These are phyloP conservation scores for Odontocolon sp. DNA, from an alignment of 2,888 invertebrate genomes.

Conservation along the genomic window DNA sequence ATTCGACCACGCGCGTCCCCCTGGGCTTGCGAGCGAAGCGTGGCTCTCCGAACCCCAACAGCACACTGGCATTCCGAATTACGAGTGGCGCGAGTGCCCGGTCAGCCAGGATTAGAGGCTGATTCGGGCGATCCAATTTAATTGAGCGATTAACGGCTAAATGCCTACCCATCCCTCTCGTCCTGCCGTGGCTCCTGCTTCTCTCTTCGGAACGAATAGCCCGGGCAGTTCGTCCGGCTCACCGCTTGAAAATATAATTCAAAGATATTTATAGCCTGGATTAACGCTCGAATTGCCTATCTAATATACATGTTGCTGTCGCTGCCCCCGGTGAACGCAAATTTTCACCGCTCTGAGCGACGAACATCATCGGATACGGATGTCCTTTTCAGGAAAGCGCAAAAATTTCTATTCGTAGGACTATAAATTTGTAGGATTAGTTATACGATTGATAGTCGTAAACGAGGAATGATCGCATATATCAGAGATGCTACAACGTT, in stretches of 20 bases:
- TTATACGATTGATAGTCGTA: not conserved
- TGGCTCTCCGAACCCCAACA: constrained; percentile 22
- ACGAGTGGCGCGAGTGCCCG: constrained; percentile 57
- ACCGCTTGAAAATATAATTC: constrained; percentile 79
- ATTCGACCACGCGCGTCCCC: constrained; percentile 26
- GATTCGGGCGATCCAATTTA: constrained; percentile 79
- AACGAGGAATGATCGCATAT: too few relatives aligned
- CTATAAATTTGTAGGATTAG: constrained; percentile 7
- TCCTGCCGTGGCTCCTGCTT: constrained; percentile 41
- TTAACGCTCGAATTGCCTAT: constrained; percentile 78
- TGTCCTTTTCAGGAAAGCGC: not conserved
- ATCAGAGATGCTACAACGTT: too few relatives aligned
- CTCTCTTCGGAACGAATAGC: constrained; percentile 54
- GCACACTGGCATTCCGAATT: constrained; percentile 50
- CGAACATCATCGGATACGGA: constrained; percentile 19
- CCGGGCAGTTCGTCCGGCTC: constrained; percentile 47
- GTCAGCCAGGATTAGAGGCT: constrained; percentile 75
- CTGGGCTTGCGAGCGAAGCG: constrained; percentile 33
- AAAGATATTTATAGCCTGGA: constrained; percentile 79
- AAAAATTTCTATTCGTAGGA: not conserved
- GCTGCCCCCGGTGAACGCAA: not conserved
- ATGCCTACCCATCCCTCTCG: constrained; percentile 66
- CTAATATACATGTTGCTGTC: constrained; percentile 75
- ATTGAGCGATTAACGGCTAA: constrained; percentile 81
- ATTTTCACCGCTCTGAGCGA: constrained; percentile 9